phyloP scores from a whole-genome alignment of 1,140 invertebrate species.

The Rhopalosiphum padi region DNA sequence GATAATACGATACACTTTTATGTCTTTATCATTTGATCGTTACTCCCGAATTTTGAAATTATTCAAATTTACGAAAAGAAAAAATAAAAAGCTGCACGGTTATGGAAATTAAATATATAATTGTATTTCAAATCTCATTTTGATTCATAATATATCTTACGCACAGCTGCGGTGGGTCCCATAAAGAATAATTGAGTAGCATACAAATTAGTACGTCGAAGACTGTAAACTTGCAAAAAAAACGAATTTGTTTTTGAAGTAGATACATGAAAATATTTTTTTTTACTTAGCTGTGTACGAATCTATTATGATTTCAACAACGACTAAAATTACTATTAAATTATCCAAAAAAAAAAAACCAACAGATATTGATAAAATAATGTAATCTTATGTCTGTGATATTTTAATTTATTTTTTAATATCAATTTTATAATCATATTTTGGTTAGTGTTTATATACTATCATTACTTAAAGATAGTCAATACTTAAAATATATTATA shows the following conservation, averaged over 20 bases:
- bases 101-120: conserved; percentile 2
- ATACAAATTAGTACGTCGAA: background rate
- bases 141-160: background rate
- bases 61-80: background rate
- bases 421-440: background rate
- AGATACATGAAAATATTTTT: background rate
- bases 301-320: background rate
- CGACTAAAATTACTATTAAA: background rate
- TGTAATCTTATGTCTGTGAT: background rate
- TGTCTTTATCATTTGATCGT: conserved; percentile 17
- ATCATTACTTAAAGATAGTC: background rate
- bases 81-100: background rate
- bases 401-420: background rate
- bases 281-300: background rate
- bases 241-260: background rate
- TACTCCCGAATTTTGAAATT: background rate
- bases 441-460: background rate
- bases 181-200: conserved; percentile 1
- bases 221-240: background rate
- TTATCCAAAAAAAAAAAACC: background rate
- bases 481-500: background rate
- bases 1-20: conserved; percentile 17
- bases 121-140: background rate
- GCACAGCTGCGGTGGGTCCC: background rate
- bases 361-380: background rate